Evolutionary conservation across 2,113 vertebrate genomes (phyloP), one percentile per base, ranked within the genome.

Genomic region (Nannobrachium achirus): DNA sequence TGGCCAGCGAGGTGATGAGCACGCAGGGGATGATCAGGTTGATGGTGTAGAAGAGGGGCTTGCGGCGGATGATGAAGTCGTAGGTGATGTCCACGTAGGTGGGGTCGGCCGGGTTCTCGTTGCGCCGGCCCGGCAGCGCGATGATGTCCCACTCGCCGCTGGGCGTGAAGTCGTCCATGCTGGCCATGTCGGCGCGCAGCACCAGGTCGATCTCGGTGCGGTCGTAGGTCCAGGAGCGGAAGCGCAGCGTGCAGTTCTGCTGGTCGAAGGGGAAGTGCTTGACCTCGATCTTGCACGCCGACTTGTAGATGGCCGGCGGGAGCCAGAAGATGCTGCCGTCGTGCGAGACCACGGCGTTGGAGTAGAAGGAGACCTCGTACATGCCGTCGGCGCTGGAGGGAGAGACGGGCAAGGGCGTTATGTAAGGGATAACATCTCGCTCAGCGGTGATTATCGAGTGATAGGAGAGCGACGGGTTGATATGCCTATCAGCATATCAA

Each of bases 301-400:
- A 98, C 86, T 98, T 99, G 79, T 98, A 99, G 90, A 98, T 98
- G 74, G 97, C 97, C 0, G 97, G 97, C 0, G 97, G 97, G 56
- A 98, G 87, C 97, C 97, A 98, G 91, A 98, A 98, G 85, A 99
- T 97, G 75, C 96, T 98, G 73, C 97, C 97, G 0, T 99, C 96
- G 0, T 98, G 91, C 40, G 97, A 99, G 63, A 98, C 96, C 75
- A 99, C 94, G 0, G 96, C 97, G 0, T 99, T 99, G 69, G 97
- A 98, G 82, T 97, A 99, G 91, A 99, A 99, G 18, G 97, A 99
- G 25, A 99, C 97, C 84, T 99, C 97, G 0, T 98, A 99, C 92
- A 98, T 97, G 20, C 97, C 97, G 0, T 99, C 97, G 0, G 97
- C 97, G 0, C 97, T 99, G 82, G 9, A 13, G 73, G 15, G 8